Percentiles rank a stretch among this genome's conserved stretches.
phyloP scores from a whole-genome alignment of 2,797 vertebrate genomes.

The Austrolebias charrua region DNA sequence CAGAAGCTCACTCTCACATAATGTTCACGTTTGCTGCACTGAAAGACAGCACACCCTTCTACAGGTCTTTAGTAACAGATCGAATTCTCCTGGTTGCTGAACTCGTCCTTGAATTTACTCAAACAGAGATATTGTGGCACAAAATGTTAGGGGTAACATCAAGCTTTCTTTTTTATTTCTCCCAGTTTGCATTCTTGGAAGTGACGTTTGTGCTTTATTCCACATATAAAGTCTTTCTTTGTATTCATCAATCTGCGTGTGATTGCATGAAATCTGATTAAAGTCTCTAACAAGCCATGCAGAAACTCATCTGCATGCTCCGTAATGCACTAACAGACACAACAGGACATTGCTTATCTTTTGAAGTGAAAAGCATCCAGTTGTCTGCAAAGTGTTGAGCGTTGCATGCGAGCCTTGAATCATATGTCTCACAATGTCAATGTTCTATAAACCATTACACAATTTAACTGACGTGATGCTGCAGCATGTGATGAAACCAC shows the following conservation, averaged over 20 bases:
- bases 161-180: constrained; percentile 16
- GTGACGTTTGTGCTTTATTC: not conserved
- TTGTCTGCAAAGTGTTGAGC: not conserved
- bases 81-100: constrained; percentile 3
- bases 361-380: not conserved
- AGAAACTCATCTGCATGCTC: not conserved
- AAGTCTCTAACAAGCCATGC: constrained; percentile 12
- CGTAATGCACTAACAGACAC: not conserved
- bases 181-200: constrained; percentile 16
- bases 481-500: not conserved
- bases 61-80: not conserved
- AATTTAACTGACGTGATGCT: not conserved
- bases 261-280: constrained; percentile 8
- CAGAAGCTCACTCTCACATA: too few species aligned
- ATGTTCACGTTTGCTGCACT: not conserved
- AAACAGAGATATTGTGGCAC: constrained; percentile 1
- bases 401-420: constrained; percentile 29
- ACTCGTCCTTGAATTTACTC: constrained; percentile 13
- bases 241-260: constrained; percentile 8
- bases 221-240: not conserved
- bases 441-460: constrained; percentile 36
- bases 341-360: too few species aligned
- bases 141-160: constrained; percentile 4
- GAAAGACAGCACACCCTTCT: not conserved
- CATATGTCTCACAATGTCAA: not conserved